These are phyloP conservation scores for Noctilio leporinus DNA, from an alignment of 2,113 vertebrate genomes.

Conservation along the genomic window DNA sequence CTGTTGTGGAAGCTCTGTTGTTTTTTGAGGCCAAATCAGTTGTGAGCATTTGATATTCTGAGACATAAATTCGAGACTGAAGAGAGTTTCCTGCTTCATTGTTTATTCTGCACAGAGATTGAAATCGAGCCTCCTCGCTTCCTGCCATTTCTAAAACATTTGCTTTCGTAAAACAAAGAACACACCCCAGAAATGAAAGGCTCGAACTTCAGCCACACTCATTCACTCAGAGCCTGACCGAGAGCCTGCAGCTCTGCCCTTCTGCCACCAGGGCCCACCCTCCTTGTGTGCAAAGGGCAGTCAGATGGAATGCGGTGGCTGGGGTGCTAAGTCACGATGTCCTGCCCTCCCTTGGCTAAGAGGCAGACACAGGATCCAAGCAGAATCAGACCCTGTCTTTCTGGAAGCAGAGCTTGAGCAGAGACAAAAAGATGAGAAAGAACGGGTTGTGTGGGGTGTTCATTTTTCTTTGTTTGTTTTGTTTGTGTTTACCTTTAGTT, in stretches of 20 bases:
- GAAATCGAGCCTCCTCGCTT: background rate
- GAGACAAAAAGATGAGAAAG: background rate
- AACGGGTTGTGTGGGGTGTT: background rate
- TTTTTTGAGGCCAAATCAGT: background rate
- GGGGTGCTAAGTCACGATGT: background rate
- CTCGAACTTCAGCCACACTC: background rate
- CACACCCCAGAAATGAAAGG: background rate
- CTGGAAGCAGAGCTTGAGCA: background rate
- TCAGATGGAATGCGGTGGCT: background rate
- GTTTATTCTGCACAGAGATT: background rate
- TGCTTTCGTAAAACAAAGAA: background rate
- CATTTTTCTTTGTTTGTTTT: no score
- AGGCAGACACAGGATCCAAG: background rate
- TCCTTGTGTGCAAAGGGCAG: background rate
- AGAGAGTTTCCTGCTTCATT: background rate
- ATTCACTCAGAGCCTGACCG: background rate
- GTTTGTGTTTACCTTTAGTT: no score
- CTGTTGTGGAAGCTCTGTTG: background rate
- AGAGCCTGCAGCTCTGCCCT: background rate
- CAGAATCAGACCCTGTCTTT: background rate
- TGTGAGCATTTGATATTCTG: background rate
- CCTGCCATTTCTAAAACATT: slow-evolving; percentile 2
- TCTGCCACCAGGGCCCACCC: background rate
- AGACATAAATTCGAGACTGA: background rate
- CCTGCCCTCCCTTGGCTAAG: background rate